Base-by-base conservation (phyloP, 2,888 invertebrate species). In the Dasypogon diadema region DNA sequence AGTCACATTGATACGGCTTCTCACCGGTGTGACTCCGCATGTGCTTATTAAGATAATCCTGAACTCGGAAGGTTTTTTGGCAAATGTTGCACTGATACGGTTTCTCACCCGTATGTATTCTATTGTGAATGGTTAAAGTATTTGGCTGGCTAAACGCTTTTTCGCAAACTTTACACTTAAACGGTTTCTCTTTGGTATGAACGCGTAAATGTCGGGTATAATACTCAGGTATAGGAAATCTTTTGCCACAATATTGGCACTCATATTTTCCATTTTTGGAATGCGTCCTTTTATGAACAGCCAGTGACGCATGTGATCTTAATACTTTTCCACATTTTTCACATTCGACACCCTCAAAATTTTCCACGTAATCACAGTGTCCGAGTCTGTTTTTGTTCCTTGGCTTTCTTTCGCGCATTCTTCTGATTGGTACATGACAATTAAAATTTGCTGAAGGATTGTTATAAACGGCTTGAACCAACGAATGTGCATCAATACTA, bases 1-100 rank as follows among this genome's bases (percentile, higher is more conserved):
- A 12, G n/a, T 4, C 34, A 16, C 72, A 72, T 2, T 54, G 16
- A 16, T 72, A 72, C 2, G 72, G 72, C 21, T 54, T 72, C 34
- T 72, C 72, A 4, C 72, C 72, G 0, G 72, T 72, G n/a, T 72
- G 72, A 18, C 30, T 26, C 34, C 72, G 6, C 12, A 72, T 54
- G n/a, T 72, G 72, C 34, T 72, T 72, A 2, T 30, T 72, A 1
- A 72, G 55, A 10, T 54, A 72, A 6, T 72, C 72, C 8, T 14
- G 72, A 16, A 72, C 46, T 18, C 54, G 48, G n/a, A 72, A 72
- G 34, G 51, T n/a, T 16, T 34, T 54, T 16, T 12, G n/a, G 22
- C 72, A 72, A 14, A 26, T 14, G 5, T 6, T 56, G 21, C 73
- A 73, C 4, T 56, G 18, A 24, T 56, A 73, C 8, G 56, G 73